Base-by-base conservation (phyloP, 2,888 invertebrate species). In the Neocrepidodera transversa region DNA sequence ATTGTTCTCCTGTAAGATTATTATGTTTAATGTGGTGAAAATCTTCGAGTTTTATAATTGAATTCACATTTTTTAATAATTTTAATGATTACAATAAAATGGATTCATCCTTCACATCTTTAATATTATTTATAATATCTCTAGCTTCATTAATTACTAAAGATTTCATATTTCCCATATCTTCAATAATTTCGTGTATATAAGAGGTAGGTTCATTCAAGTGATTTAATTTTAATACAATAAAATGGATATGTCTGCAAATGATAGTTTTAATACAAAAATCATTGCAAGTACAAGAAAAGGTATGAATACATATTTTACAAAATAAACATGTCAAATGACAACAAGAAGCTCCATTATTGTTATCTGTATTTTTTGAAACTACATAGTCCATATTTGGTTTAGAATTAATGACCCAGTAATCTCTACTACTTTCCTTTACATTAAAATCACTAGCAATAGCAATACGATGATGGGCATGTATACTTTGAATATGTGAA, bases 181-280 rank as follows among this genome's bases (percentile, higher is more conserved):
- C n/a, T 30, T 30, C 4, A 7, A 23, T 7, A 23, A 23, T 23
- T 23, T 23, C 4, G 23, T 7, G 7, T 30, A 30, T 10, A 7
- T 30, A 2, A 6, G 5, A 4, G 3, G 30, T 30, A 30, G 5
- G 30, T n/a, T n/a, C 30, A 2, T 23, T 30, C 30, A 30, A 30
- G 10, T n/a, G 30, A 2, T 30, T 30, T 30, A 30, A 2, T 30
- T 7, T 30, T 13, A 35, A 13, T 14, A 50, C 36, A 14, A 50
- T n/a, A 17, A 35, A 50, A 50, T 50, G 50, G 17, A 50, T 50
- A 23, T 36, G 50, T 7, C 6, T 17, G 35, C 50, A 50, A 30
- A 50, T 50, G 6, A 18, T 50, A 18, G 20, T 50, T 13, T 36
- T 35, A 16, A 50, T 35, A 50, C n/a, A 35, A 35, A 20, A 50